Conservation (phyloP, 2,888 invertebrate genomes). For the Lasioglossum calceatum region DNA sequence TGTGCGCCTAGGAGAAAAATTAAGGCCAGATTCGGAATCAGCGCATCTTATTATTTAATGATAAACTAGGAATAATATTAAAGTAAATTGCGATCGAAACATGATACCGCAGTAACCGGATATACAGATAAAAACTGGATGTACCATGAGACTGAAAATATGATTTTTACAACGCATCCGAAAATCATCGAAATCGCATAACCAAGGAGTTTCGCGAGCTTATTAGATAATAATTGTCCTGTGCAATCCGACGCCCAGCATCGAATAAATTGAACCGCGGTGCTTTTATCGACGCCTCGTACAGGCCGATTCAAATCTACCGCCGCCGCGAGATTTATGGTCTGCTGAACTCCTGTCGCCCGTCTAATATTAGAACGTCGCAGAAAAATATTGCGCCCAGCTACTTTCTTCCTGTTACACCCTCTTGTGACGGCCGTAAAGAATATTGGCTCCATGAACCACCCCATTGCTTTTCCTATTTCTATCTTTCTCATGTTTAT, state of each 20-base stretch:
- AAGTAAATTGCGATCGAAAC: too few relatives aligned
- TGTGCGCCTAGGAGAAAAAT: too few relatives aligned
- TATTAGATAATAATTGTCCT: conserved; percentile 39
- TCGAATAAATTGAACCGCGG: conserved; percentile 3
- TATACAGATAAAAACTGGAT: too few relatives aligned
- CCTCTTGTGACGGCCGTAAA: background rate
- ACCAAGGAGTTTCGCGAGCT: conserved; percentile 27
- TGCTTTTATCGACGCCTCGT: background rate
- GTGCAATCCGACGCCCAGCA: background rate
- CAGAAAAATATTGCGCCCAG: background rate
- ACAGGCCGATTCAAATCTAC: conserved; percentile 5
- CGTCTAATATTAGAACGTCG: background rate
- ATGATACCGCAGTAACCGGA: too few relatives aligned
- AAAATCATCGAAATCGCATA: background rate
- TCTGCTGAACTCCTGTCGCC: background rate
- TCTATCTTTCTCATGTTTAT: background rate
- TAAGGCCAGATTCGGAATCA: too few relatives aligned
- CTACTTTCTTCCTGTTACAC: background rate
- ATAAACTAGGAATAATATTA: too few relatives aligned
- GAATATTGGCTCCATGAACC: background rate
- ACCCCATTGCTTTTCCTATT: background rate
- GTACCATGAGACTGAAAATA: background rate
- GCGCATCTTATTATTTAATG: too few relatives aligned
- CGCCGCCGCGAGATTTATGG: background rate
- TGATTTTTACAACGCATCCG: background rate